Conservation (phyloP, 2,113 vertebrate species). For the Cisticola juncidis region DNA sequence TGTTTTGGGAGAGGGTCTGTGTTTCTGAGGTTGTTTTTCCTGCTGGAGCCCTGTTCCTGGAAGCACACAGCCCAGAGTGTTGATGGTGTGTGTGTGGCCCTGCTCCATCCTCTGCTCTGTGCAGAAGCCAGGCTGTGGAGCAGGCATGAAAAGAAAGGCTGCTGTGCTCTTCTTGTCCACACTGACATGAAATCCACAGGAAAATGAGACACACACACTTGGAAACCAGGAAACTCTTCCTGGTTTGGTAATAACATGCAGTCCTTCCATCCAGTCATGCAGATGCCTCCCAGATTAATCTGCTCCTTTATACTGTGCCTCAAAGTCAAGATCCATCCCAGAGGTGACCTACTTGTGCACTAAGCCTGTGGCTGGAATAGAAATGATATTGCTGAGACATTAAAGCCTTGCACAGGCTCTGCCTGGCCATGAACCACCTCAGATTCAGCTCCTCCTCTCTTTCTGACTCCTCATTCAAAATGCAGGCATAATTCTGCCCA, state of each 20-base stretch:
- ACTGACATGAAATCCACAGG: neutral
- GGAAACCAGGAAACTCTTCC: neutral
- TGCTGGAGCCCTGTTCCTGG: neutral
- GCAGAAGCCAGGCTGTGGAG: neutral
- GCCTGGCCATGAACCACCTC: neutral
- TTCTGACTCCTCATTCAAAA: neutral
- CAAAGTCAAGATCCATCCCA: neutral
- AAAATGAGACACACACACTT: neutral
- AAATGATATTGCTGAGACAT: neutral
- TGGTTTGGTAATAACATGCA: neutral
- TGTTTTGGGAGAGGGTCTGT: neutral
- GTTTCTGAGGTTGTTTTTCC: neutral
- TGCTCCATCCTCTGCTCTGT: neutral
- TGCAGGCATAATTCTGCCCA: neutral
- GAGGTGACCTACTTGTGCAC: neutral
- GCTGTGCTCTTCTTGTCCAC: neutral
- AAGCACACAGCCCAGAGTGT: neutral
- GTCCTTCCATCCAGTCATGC: neutral
- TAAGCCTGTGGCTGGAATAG: neutral
- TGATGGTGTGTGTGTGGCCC: rapidly evolving
- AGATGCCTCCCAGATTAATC: neutral
- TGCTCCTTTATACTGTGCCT: neutral
- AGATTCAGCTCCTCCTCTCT: neutral
- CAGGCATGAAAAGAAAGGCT: neutral
- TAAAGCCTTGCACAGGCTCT: neutral